phyloP scores from a whole-genome alignment of 92 coral and sea anemone genomes.

The Muricea muricata region DNA sequence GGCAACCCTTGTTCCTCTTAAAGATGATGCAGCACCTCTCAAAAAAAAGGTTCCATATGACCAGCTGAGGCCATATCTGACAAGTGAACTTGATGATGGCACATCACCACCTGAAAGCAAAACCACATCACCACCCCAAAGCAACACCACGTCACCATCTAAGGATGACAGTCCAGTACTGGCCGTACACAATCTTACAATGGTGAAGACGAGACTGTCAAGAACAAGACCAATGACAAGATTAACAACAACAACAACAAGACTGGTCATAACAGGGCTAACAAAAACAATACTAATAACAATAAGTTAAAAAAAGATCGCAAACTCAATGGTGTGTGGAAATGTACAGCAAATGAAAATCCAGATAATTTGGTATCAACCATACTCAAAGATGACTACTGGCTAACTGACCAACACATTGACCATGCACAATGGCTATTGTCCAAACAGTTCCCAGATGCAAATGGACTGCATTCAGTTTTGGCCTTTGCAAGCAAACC shows the following conservation, averaged over 20 bases:
- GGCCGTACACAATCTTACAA: background rate
- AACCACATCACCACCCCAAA: background rate
- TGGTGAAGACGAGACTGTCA: background rate
- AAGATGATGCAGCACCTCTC: conserved; percentile 14
- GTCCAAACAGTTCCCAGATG: background rate
- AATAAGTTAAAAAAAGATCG: too few species aligned
- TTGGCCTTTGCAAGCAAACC: background rate
- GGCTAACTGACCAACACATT: conserved; percentile 1
- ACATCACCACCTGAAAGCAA: conserved; percentile 11
- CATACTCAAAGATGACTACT: background rate
- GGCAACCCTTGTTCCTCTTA: conserved; percentile 25
- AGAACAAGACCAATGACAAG: background rate
- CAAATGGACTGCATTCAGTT: background rate
- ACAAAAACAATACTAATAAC: background rate
- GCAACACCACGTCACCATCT: conserved; percentile 3
- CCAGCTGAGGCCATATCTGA: conserved; percentile 21
- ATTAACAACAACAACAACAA: background rate
- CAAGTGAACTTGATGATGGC: background rate
- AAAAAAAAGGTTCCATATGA: conserved; percentile 16
- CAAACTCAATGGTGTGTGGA: too few species aligned
- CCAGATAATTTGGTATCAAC: background rate
- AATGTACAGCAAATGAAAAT: background rate
- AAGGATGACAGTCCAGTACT: background rate
- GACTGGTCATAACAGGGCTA: background rate
- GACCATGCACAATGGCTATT: background rate